These are phyloP conservation scores for Solea solea DNA, from an alignment of 2,113 vertebrate species.

Conservation along the genomic window DNA sequence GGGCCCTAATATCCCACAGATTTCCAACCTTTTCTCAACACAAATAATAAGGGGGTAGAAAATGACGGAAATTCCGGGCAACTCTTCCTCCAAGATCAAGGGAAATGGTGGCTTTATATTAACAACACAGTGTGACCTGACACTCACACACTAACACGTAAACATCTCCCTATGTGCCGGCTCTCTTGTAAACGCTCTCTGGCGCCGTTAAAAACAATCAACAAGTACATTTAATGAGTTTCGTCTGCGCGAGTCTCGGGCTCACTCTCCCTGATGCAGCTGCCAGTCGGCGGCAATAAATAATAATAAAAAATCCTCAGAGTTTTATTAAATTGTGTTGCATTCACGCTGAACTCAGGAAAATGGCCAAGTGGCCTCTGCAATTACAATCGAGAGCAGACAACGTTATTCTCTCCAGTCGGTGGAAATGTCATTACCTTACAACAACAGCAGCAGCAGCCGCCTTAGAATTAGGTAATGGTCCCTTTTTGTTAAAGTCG, in stretches of 20 bases:
- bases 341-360: constrained; percentile 69
- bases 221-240: constrained; percentile 70
- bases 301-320: constrained; percentile 79
- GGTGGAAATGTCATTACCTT: constrained; percentile 83
- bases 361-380: constrained; percentile 69
- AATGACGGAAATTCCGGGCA: constrained; percentile 69
- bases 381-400: constrained; percentile 76
- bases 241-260: constrained; percentile 62
- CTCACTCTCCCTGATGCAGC: constrained; percentile 54
- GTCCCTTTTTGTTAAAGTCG: constrained; percentile 75
- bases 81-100: constrained; percentile 61
- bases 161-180: constrained; percentile 33
- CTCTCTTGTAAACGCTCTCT: constrained; percentile 52
- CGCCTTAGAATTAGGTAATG: constrained; percentile 78
- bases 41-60: constrained; percentile 73
- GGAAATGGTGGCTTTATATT: constrained; percentile 62
- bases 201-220: constrained; percentile 72
- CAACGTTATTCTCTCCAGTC: constrained; percentile 82
- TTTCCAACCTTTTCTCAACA: constrained; percentile 71
- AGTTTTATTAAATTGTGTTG: constrained; percentile 78
- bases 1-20: constrained; percentile 75
- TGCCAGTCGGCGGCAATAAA: constrained; percentile 71
- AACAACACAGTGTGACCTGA: constrained; percentile 53
- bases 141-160: constrained; percentile 37
- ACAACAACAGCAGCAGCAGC: constrained; percentile 43